Base-by-base conservation (phyloP, 2,797 vertebrate genomes). In the Rhyacichthys aspro region DNA sequence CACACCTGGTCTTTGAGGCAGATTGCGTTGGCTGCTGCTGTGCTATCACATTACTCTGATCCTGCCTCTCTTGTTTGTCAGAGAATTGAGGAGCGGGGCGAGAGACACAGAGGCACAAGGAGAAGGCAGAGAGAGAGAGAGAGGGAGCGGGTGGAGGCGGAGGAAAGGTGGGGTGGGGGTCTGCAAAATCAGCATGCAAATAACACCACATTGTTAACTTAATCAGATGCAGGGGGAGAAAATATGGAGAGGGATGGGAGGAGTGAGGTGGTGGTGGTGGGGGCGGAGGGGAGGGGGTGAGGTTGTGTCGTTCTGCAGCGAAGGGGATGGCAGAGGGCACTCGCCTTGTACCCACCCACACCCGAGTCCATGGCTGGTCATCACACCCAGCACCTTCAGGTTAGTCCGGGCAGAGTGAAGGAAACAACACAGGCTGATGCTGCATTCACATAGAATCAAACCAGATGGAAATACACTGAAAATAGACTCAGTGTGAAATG, bases 191-290 rank as follows among this genome's bases (percentile, higher is more conserved):
- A 96, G 94, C 95, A 99, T 98, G 96, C 95, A 98, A 98, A 99
- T 98, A 98, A 95, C 95, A 95, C 92, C 93, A 95, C 96, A 98
- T 99, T 97, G 96, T 98, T 97, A 98, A 96, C 95, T 98, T 96
- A 98, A 97, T 99, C 96, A 98, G 95, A 98, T 98, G 95, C 95
- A 93, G 94, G 93, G 85, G 94, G 93, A 95, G 92, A 94, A 94
- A 90, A 92, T 93, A 90, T 88, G 89, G 88, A 88, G 87, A 82
- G 84, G 82, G 84, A 81, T 93, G 91, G 92, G 93, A 91, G 92
- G 91, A 92, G 92, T 85, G 91, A 83, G 89, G 90, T 80, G 91
- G 89, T 47, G 67, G 55, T 57, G 66, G 19, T 55, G 90, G 90
- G 88, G 87, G 86, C 89, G 90, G 90, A 90, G 88, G 78, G 87